These are phyloP conservation scores for Lysandra coridon DNA, from an alignment of 2,888 invertebrate species.

Conservation along the genomic window DNA sequence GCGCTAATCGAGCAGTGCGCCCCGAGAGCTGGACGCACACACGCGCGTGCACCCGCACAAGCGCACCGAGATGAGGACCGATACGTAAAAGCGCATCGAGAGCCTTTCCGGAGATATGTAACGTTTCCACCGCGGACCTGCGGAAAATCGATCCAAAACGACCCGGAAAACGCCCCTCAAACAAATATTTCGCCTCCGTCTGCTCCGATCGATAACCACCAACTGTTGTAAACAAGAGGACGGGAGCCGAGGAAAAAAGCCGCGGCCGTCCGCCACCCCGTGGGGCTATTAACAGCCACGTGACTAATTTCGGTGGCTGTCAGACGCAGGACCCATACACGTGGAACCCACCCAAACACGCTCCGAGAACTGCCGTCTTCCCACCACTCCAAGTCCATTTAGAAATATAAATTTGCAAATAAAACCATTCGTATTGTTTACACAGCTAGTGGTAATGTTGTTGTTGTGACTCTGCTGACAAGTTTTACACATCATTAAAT, in stretches of 20 bases:
- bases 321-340: constrained; percentile 66
- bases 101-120: constrained; percentile 57
- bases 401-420: background rate
- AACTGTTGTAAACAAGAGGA: constrained; percentile 77
- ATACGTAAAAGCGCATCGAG: constrained; percentile 65
- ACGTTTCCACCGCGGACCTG: constrained; percentile 43
- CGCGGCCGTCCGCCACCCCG: constrained; percentile 61
- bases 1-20: constrained; percentile 76
- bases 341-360: constrained; percentile 51
- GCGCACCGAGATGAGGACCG: constrained; percentile 42
- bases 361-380: constrained; percentile 30
- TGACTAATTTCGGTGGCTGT: constrained; percentile 79
- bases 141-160: constrained; percentile 73
- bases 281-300: constrained; percentile 74
- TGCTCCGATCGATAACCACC: constrained; percentile 73
- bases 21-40: constrained; percentile 67
- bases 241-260: constrained; percentile 67
- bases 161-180: constrained; percentile 55
- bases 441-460: background rate
- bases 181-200: constrained; percentile 63
- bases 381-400: constrained; percentile 17
- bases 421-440: background rate
- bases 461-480: background rate
- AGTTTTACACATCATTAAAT: too few relatives aligned
- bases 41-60: constrained; percentile 46